phyloP scores from a whole-genome alignment of 2,888 invertebrate species.

The Campopleginae sp. region DNA sequence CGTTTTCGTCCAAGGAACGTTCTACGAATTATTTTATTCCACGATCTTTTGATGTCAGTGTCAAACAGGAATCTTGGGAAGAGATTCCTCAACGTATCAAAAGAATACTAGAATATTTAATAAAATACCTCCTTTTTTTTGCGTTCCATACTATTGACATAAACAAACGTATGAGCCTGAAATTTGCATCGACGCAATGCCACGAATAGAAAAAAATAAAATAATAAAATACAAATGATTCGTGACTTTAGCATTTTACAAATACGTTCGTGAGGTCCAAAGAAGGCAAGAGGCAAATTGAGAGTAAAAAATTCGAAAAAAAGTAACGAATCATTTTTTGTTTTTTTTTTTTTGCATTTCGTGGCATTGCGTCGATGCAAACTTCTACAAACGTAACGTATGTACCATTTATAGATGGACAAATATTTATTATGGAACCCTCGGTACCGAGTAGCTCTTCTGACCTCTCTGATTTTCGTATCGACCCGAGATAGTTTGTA shows the following conservation, averaged over 20 bases:
- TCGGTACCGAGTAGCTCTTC: slow-evolving; percentile 1
- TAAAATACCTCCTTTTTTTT: background rate
- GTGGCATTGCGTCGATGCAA: no score
- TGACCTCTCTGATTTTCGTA: slow-evolving; percentile 60
- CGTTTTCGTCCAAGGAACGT: background rate
- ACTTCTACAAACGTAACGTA: background rate
- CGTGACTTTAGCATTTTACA: no score
- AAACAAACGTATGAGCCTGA: no score
- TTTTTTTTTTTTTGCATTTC: no score
- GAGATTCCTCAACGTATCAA: no score
- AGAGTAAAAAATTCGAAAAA: no score
- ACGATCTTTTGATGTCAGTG: background rate
- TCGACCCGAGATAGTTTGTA: slow-evolving; percentile 62
- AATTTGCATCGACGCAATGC: no score
- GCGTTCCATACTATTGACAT: background rate
- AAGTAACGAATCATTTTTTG: no score
- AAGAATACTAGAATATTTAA: background rate
- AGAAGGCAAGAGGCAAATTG: no score
- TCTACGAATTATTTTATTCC: background rate
- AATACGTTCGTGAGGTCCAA: no score
- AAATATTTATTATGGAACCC: background rate
- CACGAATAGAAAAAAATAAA: no score
- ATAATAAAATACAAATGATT: no score
- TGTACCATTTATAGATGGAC: background rate
- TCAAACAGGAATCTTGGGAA: background rate